Evolutionary conservation across 2,113 vertebrate genomes (phyloP).

Genomic region (Labeo rohita): DNA sequence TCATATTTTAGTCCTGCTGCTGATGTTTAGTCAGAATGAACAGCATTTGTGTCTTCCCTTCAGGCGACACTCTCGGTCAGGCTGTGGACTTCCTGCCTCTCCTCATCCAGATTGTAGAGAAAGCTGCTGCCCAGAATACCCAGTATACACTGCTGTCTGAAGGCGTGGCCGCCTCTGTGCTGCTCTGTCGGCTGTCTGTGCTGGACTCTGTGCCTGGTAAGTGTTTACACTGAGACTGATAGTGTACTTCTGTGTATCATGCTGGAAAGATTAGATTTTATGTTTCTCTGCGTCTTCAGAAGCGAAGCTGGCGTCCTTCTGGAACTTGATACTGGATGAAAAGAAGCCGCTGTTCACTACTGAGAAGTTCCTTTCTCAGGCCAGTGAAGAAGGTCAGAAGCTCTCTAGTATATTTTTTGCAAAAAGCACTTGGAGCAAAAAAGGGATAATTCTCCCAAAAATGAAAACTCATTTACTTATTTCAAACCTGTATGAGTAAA

Average conservation of each 20-base stretch:
- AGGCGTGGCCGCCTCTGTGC: conserved; percentile 86
- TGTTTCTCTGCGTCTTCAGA: conserved; percentile 75
- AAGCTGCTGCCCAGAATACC: conserved; percentile 88
- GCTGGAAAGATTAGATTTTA: neutral
- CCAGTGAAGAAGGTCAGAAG: conserved; percentile 88
- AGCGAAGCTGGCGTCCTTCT: conserved; percentile 85
- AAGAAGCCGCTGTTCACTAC: conserved; percentile 94
- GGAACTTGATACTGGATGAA: conserved; percentile 93
- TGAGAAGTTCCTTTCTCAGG: conserved; percentile 92
- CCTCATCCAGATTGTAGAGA: conserved; percentile 90
- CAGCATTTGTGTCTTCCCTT: neutral
- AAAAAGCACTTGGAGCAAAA: neutral
- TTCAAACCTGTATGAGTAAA: too few species aligned
- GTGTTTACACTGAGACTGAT: neutral
- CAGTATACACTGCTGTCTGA: conserved; percentile 88
- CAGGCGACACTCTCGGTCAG: conserved; percentile 89
- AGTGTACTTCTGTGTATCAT: neutral
- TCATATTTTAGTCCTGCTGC: neutral
- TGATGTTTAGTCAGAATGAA: neutral
- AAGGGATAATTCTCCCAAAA: too few species aligned
- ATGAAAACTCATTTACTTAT: too few species aligned
- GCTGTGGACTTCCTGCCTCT: conserved; percentile 83
- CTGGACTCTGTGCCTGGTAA: conserved; percentile 87
- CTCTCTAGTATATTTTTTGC: neutral
- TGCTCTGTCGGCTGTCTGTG: conserved; percentile 86